Percentiles rank a stretch among this genome's conserved stretches.
phyloP scores from a whole-genome alignment of 2,888 invertebrate species.

The Morpho helenor region DNA sequence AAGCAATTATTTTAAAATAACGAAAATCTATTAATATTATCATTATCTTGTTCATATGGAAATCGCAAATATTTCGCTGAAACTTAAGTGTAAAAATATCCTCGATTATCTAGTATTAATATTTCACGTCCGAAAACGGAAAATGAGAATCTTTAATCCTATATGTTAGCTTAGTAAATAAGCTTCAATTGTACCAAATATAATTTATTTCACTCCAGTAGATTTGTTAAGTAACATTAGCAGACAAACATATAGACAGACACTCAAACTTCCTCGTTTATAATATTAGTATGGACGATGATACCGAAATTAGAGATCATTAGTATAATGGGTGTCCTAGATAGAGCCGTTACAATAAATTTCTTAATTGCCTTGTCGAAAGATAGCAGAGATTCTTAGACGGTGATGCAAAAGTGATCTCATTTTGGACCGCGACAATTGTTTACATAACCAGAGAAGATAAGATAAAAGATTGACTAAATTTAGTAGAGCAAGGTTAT shows the following conservation, averaged over 20 bases:
- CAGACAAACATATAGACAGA: too few species aligned
- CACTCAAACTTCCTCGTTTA: too few species aligned
- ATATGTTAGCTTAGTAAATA: too few species aligned
- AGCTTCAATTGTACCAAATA: too few species aligned
- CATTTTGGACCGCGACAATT: conserved; percentile 33
- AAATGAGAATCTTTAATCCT: too few species aligned
- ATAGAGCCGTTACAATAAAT: conserved; percentile 67
- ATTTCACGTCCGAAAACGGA: too few species aligned
- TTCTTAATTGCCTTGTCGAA: conserved; percentile 67
- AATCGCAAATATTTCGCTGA: neutral
- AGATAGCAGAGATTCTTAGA: conserved; percentile 60
- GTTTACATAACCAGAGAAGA: conserved; percentile 22
- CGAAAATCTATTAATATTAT: conserved; percentile 12
- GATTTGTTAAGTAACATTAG: too few species aligned
- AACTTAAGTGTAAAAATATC: too few species aligned
- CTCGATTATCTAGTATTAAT: too few species aligned
- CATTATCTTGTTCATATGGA: conserved; percentile 26
- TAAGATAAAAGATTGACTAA: conserved; percentile 16
- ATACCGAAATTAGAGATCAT: conserved; percentile 59
- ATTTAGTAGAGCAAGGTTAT: conserved; percentile 14
- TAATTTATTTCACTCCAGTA: too few species aligned
- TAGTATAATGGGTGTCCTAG: conserved; percentile 65
- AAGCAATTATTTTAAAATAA: conserved; percentile 2
- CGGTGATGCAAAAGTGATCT: conserved; percentile 69
- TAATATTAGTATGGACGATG: conserved; percentile 9